Conservation (phyloP, 2,113 vertebrate genomes). For the Tursiops truncatus region DNA sequence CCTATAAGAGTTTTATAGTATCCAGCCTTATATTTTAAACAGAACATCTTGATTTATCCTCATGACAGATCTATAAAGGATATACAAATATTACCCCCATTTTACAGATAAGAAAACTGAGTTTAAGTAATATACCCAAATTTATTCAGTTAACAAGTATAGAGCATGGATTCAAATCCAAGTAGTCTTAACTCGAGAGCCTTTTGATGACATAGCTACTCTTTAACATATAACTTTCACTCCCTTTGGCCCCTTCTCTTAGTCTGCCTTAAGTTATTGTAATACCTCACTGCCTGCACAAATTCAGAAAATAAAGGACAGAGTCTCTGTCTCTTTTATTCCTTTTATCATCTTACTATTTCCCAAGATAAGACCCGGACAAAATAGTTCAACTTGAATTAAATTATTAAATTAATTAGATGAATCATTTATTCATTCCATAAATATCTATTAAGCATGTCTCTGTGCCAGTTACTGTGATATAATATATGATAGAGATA, state of each 20-base stretch:
- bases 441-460: not conserved
- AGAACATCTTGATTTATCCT: not conserved
- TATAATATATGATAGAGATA: not conserved
- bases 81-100: not conserved
- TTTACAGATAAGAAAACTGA: not conserved
- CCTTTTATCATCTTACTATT: not conserved
- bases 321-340: not conserved
- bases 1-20: no score
- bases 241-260: not conserved
- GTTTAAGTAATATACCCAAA: not conserved
- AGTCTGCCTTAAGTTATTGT: not conserved
- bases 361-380: not conserved
- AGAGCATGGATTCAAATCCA: not conserved
- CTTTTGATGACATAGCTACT: not conserved
- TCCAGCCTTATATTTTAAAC: not conserved
- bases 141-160: not conserved
- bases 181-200: not conserved
- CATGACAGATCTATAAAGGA: not conserved
- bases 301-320: not conserved
- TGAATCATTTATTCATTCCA: not conserved
- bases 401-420: constrained; percentile 25
- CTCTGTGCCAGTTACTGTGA: not conserved
- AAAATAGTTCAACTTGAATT: not conserved
- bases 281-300: not conserved
- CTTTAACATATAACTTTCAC: not conserved